Evolutionary conservation across 2,888 invertebrate species (phyloP), one percentile per base, ranked within the genome.

Genomic region (Brenthis hecate): DNA sequence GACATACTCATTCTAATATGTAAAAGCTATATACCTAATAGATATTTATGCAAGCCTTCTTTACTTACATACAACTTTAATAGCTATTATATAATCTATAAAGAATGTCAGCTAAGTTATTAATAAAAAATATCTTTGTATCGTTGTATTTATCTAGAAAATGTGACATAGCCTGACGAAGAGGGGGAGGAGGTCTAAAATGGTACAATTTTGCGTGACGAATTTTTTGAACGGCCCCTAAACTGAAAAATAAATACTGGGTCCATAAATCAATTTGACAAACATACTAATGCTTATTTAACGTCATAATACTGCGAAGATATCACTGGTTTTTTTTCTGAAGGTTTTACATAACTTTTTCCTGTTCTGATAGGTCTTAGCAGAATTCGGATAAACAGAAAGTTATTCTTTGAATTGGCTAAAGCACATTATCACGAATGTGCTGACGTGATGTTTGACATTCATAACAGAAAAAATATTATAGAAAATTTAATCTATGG

Each of bases 401-500:
- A 89, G 87, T 83, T 73, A 75, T 91, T 91, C 91, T 81, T 81
- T 83, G 91, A 88, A 89, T 78, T 76, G 75, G 76, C 79, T 62
- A 50, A 74, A 76, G 79, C 82, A 85, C 85, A 84, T 80, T 72
- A 80, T 80, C 80, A 74, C 81, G 85, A 81, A 84, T 80, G 28
- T 28, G 13, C 69, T 78, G 57, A 73, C 66, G 70, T 77, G 36
- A 75, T 78, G 36, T 50, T 43, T 36, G 28, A 28, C 13, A 56
- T 32, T 56, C 55, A 28, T 70, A 56, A 65, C 60, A 64, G n/a
- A 11, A 50, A 48, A 60, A 16, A 14, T 28, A 5, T 47, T 23
- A 43, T 19, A 1, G 4, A 48, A 11, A 28, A 11, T 11, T 58
- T 23, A 28, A 28, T 58, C n/a, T 5, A 48, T 11, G 6, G 28